These are phyloP conservation scores for Tenebrosternarchus preto DNA, from an alignment of 2,113 vertebrate species.

Conservation along the genomic window DNA sequence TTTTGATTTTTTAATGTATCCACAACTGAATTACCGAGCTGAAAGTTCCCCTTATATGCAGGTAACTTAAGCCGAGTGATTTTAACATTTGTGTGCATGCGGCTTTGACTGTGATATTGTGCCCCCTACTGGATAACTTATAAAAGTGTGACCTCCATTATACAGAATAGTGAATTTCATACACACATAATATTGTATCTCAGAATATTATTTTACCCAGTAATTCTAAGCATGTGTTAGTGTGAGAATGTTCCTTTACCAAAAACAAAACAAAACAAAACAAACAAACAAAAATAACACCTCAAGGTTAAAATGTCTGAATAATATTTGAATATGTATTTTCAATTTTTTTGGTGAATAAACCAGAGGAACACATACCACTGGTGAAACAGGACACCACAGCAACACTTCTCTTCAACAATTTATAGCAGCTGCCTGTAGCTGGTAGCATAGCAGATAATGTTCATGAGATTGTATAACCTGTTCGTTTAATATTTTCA, in stretches of 20 bases:
- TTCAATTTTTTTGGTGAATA: too few relatives aligned
- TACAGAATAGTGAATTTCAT: too few relatives aligned
- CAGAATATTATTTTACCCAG: too few relatives aligned
- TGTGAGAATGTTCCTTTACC: too few relatives aligned
- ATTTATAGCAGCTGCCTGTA: neutral
- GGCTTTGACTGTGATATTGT: slow-evolving; percentile 3
- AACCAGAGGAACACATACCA: too few relatives aligned
- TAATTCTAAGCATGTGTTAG: too few relatives aligned
- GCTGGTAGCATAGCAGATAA: neutral
- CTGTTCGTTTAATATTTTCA: slow-evolving; percentile 3
- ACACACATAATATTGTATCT: too few relatives aligned
- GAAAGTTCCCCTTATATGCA: neutral
- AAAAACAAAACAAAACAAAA: too few relatives aligned
- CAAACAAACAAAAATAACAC: too few relatives aligned
- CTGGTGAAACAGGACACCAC: neutral
- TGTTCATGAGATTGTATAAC: slow-evolving; percentile 38
- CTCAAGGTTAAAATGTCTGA: too few relatives aligned
- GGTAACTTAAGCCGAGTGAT: neutral
- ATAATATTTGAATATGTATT: too few relatives aligned
- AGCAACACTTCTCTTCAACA: neutral
- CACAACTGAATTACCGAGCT: neutral
- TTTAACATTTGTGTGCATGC: neutral
- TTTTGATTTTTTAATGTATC: neutral
- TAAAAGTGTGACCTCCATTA: too few relatives aligned
- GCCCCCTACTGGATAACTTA: slow-evolving; percentile 30